These are phyloP conservation scores for Urosaurus nigricauda DNA, from an alignment of 2,797 vertebrate genomes.

Conservation along the genomic window DNA sequence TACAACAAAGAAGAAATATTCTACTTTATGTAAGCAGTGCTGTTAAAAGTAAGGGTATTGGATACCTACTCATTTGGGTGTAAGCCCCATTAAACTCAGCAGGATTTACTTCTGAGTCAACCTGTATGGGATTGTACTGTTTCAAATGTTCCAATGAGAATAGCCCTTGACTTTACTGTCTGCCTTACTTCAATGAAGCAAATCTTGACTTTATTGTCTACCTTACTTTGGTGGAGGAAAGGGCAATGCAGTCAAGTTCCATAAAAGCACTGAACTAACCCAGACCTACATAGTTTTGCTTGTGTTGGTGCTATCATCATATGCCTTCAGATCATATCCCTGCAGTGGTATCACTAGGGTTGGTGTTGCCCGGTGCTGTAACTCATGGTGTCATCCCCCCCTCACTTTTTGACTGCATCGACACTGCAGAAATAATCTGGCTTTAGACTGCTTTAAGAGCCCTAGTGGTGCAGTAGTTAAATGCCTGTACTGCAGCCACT, in stretches of 20 bases:
- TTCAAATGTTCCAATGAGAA: background rate
- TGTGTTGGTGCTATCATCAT: background rate
- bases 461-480: too few relatives aligned
- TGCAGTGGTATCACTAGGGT: too few relatives aligned
- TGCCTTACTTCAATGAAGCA: background rate
- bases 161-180: background rate
- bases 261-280: background rate
- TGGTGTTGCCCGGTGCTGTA: too few relatives aligned
- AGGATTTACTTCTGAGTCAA: background rate
- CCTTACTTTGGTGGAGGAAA: background rate
- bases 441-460: too few relatives aligned
- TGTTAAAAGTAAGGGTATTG: background rate
- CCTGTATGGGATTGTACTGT: background rate
- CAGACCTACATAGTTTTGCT: background rate
- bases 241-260: background rate
- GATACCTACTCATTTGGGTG: too few relatives aligned
- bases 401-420: too few relatives aligned
- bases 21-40: background rate
- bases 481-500: too few relatives aligned
- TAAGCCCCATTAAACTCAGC: background rate
- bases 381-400: too few relatives aligned
- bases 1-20: background rate
- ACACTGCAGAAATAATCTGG: too few relatives aligned
- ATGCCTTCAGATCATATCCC: background rate
- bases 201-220: background rate